Percentiles rank a stretch among this genome's conserved stretches.
These are phyloP conservation scores for Coenobita brevimanus DNA, from an alignment of 1,140 invertebrate genomes.

Conservation along the genomic window DNA sequence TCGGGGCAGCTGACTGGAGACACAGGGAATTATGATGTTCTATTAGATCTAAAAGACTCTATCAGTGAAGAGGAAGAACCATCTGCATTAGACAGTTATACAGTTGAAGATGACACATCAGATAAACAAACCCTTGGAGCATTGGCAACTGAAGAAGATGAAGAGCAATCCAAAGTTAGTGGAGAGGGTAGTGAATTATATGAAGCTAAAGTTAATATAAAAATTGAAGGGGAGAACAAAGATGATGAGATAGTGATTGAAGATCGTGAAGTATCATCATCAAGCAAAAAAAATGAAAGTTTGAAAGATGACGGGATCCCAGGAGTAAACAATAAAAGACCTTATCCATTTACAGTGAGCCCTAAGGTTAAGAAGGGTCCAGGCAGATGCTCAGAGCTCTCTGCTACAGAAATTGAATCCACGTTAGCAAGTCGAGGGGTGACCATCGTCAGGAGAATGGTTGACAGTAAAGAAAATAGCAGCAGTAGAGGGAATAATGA, in stretches of 20 bases:
- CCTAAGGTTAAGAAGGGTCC: constrained; percentile 9
- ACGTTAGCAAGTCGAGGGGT: constrained; percentile 52
- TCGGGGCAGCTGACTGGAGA: too few species aligned
- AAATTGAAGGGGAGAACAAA: background rate
- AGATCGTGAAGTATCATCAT: background rate
- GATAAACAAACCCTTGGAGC: too few species aligned
- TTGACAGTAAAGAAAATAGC: constrained; percentile 26
- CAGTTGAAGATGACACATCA: too few species aligned
- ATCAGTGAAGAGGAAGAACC: too few species aligned
- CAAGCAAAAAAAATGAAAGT: too few species aligned
- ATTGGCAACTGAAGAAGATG: too few species aligned
- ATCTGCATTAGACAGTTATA: too few species aligned
- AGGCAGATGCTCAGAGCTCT: background rate
- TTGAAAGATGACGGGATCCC: background rate
- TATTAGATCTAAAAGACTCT: too few species aligned
- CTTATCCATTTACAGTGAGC: background rate
- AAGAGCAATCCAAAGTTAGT: too few species aligned
- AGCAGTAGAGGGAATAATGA: background rate
- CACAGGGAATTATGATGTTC: too few species aligned
- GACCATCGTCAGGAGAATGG: constrained; percentile 51
- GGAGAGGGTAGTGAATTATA: too few species aligned
- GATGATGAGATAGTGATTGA: background rate
- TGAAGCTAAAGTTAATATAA: too few species aligned
- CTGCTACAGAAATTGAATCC: constrained; percentile 58
- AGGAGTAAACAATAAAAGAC: background rate